Conservation (phyloP, 2,797 vertebrate species). For the Pangasius larnaudii region DNA sequence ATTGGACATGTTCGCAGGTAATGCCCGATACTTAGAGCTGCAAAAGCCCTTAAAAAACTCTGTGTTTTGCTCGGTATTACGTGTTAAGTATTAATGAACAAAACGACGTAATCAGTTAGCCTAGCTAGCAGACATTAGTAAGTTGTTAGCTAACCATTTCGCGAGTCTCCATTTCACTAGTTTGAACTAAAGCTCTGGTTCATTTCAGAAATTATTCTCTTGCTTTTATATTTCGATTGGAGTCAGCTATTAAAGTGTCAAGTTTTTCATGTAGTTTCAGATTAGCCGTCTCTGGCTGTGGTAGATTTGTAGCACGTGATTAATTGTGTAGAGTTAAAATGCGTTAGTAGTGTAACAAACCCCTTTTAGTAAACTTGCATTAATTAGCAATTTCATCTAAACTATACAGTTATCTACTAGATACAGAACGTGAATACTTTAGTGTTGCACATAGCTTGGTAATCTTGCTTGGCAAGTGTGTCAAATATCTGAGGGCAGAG, state of each 20-base stretch:
- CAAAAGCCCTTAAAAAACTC: background rate
- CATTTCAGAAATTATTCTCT: background rate
- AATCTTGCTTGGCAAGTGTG: background rate
- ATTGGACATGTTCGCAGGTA: conserved; percentile 76
- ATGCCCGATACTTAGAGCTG: conserved; percentile 40
- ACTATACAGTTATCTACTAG: no score
- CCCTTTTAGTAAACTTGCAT: background rate
- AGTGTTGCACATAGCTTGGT: background rate
- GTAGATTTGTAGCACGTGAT: background rate
- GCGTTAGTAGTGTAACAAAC: background rate
- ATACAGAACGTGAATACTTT: background rate
- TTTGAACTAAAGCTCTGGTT: background rate
- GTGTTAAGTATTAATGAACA: background rate
- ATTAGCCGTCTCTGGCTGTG: background rate
- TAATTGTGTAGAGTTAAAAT: background rate
- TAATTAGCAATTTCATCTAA: background rate
- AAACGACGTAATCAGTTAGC: conserved; percentile 8
- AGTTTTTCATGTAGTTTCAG: background rate
- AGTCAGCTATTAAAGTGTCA: background rate
- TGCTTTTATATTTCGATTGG: background rate
- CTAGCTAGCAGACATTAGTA: conserved; percentile 19
- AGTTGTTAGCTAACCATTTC: background rate
- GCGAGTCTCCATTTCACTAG: background rate
- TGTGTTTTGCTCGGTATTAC: background rate
- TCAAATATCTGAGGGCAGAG: background rate